A percentile compares a stretch with the other conserved stretches of the same genome.
phyloP scores from a whole-genome alignment of 1,140 invertebrate species.

The Conopomorpha cramerella region DNA sequence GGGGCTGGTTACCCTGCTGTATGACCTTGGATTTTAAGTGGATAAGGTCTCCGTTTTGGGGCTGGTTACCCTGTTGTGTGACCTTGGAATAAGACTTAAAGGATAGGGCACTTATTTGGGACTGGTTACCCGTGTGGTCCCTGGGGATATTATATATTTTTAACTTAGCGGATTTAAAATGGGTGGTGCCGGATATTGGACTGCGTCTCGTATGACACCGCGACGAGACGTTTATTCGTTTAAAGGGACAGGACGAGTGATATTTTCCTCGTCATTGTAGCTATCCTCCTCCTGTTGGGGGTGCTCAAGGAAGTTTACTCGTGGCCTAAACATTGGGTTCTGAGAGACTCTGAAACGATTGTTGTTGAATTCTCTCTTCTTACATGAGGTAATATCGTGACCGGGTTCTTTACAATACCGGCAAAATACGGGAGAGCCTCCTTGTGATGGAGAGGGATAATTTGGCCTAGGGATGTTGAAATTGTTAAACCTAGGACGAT shows the following conservation, averaged over 20 bases:
- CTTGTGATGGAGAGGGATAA: too few relatives aligned
- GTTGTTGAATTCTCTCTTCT: conserved; percentile 10
- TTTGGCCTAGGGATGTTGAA: too few relatives aligned
- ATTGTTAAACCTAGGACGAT: too few relatives aligned
- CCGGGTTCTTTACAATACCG: conserved; percentile 9
- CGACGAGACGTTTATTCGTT: conserved; percentile 4
- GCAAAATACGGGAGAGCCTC: too few relatives aligned
- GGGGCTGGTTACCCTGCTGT: too few relatives aligned
- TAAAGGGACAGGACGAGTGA: conserved; percentile 1
- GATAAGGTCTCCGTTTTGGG: too few relatives aligned
- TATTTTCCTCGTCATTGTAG: conserved; percentile 1
- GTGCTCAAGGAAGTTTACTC: conserved; percentile 1
- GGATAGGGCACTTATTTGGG: too few relatives aligned
- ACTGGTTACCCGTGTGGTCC: conserved; percentile 4
- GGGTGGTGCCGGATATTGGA: not conserved
- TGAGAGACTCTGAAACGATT: conserved; percentile 2
- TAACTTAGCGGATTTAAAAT: conserved; percentile 1
- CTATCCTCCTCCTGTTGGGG: not conserved
- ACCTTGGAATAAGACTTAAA: too few relatives aligned
- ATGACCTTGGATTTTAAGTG: too few relatives aligned
- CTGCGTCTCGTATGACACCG: conserved; percentile 2
- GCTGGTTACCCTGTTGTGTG: too few relatives aligned
- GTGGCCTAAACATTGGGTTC: not conserved
- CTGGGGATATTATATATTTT: too few relatives aligned
- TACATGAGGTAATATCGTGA: conserved; percentile 8